Evolutionary conservation across 2,888 invertebrate species (phyloP), one percentile per base, ranked within the genome.

Genomic region (Caenorhabditis auriculariae): DNA sequence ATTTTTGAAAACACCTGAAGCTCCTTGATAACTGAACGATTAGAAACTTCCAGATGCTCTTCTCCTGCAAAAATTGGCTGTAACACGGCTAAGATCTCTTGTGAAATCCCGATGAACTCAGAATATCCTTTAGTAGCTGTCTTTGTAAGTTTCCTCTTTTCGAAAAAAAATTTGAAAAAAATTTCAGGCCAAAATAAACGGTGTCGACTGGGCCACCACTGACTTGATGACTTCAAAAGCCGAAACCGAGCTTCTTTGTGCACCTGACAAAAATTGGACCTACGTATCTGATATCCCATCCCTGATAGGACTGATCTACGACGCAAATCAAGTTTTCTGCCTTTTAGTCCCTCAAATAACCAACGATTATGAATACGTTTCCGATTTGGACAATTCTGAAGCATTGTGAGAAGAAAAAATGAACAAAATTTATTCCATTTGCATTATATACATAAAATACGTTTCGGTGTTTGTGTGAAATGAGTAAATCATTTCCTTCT

Each of bases 271-370:
- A 23, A 47, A 56, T 15, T 63, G 63, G 63, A 59, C 55, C 1
- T 63, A 63, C 23, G 39, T 63, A n/a, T 63, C 63, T 0, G 63
- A 63, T 37, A 55, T 63, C 17, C 58, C 63, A 1, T 58, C 58
- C 26, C 37, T 63, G 7, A 50, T 48, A 45, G 63, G 63, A 9
- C 46, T 49, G 38, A 41, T 63, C 1, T 63, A 52, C 24, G 45
- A 49, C 21, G 55, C 58, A 12, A 59, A 59, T 45, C 54, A 63
- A 59, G 57, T 63, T n/a, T 63, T 53, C 1, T 63, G 63, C 50
- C 41, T 58, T 23, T 39, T 63, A 17, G 63, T 63, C 2, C 63
- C 63, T n/a, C n/a, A n/a, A n/a, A n/a, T n/a, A n/a, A n/a, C n/a
- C n/a, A n/a, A n/a, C n/a, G n/a, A n/a, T n/a, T n/a, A n/a, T n/a